Evolutionary conservation across 2,113 vertebrate genomes (phyloP), one percentile per base, ranked within the genome.

Genomic region (Todiramphus chloris): DNA sequence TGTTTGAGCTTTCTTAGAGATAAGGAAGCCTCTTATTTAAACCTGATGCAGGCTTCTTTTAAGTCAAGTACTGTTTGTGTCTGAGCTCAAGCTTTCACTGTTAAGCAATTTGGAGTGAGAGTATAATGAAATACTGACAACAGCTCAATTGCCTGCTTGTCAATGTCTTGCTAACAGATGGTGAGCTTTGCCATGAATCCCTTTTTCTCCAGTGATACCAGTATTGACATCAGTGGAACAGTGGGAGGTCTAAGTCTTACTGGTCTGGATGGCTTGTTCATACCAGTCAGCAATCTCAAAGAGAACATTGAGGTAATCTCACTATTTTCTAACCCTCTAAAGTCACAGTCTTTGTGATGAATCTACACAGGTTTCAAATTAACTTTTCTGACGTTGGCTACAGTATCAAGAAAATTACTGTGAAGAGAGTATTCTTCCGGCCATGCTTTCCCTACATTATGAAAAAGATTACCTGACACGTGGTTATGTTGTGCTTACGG

Each of bases 101-200:
- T 46, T 73, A n/a, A 79, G 23, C 31, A 83, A 70, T 46, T 63
- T 35, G 83, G 60, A 81, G 2, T 48, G 8, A 75, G 58, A 88
- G 63, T 48, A 50, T 72, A 83, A 87, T 58, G 31, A 87, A 89
- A 77, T 80, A 87, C 5, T 66, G 43, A 58, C 20, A 77, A 41
- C 25, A 84, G 41, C 62, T 88, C 68, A 59, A 37, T 30, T 83
- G 21, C 43, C 58, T 91, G 27, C 55, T 51, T 83, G 44, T 67
- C 79, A 21, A 58, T 66, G 69, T 84, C 59, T 87, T 69, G 13
- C 94, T 94, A 58, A 79, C 83, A 99, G 99, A 99, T 99, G 99
- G 98, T 99, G 97, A 99, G 98, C 97, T 99, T 99, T 96, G 97
- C 97, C 13, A 89, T 96, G 89, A 99, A 98, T 92, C 99, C 99